Percentiles rank a stretch among this genome's conserved stretches.
Conservation (phyloP, 2,113 vertebrate genomes). For the Bagarius yarrelli region DNA sequence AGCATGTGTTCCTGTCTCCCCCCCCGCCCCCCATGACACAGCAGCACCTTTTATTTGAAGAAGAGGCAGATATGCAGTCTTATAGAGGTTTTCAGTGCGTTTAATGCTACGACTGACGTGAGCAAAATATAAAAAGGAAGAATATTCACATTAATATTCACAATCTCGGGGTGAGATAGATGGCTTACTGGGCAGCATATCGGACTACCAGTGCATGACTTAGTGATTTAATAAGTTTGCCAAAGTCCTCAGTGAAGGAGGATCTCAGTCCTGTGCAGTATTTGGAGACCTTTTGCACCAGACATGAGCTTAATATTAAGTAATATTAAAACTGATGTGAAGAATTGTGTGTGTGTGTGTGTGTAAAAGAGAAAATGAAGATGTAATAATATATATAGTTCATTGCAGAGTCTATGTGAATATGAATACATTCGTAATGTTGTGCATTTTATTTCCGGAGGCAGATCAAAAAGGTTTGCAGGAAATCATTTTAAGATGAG, state of each 20-base stretch:
- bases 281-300: constrained; percentile 1
- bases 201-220: constrained; percentile 51
- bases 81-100: too few relatives aligned
- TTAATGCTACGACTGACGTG: not conserved
- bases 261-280: too few relatives aligned
- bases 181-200: constrained; percentile 33
- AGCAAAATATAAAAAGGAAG: not conserved
- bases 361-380: not conserved
- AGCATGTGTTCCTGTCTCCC: not conserved
- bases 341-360: not conserved
- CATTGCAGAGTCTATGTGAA: not conserved
- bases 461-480: not conserved
- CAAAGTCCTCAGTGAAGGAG: constrained; percentile 40
- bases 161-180: constrained; percentile 53
- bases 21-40: not conserved
- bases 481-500: not conserved
- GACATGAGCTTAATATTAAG: constrained; percentile 51
- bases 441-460: not conserved
- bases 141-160: not conserved
- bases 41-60: not conserved
- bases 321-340: constrained; percentile 40
- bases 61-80: not conserved
- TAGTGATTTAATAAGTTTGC: constrained; percentile 53
- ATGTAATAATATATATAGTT: not conserved
- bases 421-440: not conserved